A percentile compares a stretch with the other conserved stretches of the same genome.
phyloP scores from a whole-genome alignment of 2,888 invertebrate species.

The Craniophora ligustri region DNA sequence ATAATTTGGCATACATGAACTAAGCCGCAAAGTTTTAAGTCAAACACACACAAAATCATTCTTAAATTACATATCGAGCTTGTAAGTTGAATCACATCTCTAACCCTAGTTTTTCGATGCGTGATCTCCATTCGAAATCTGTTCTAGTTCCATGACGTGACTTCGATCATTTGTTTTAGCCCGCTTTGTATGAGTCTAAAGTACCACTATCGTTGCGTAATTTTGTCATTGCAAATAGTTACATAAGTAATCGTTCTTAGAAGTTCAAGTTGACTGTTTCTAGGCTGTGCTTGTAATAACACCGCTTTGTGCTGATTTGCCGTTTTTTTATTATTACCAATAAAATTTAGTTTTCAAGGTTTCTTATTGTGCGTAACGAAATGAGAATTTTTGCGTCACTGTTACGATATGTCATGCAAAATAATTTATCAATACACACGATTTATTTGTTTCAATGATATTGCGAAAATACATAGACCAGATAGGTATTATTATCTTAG shows the following conservation, averaged over 20 bases:
- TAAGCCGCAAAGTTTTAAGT: no score
- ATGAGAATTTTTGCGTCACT: slow-evolving; percentile 15
- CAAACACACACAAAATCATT: no score
- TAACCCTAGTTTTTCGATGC: neutral
- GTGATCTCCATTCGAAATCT: neutral
- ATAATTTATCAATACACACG: no score
- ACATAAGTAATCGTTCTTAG: slow-evolving; percentile 2
- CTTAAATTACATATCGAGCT: no score
- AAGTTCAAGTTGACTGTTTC: slow-evolving; percentile 36
- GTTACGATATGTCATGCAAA: slow-evolving; percentile 17
- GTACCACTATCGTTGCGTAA: slow-evolving; percentile 10
- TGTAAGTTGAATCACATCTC: no score
- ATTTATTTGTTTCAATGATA: no score
- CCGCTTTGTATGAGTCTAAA: neutral
- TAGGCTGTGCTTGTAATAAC: slow-evolving; percentile 11
- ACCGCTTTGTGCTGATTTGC: slow-evolving; percentile 12
- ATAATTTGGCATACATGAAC: no score
- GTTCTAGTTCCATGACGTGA: neutral
- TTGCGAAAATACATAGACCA: no score
- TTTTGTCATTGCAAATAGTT: slow-evolving; percentile 27
- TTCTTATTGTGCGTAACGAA: slow-evolving; percentile 16
- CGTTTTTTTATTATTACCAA: slow-evolving; percentile 26
- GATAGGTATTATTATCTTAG: no score
- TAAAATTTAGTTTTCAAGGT: slow-evolving; percentile 25
- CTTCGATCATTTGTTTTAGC: slow-evolving; percentile 2